Evolutionary conservation across 64 coral and sea anemone species (phyloP), one percentile per base, ranked within the genome.

Genomic region (Exaiptasia diaphana): DNA sequence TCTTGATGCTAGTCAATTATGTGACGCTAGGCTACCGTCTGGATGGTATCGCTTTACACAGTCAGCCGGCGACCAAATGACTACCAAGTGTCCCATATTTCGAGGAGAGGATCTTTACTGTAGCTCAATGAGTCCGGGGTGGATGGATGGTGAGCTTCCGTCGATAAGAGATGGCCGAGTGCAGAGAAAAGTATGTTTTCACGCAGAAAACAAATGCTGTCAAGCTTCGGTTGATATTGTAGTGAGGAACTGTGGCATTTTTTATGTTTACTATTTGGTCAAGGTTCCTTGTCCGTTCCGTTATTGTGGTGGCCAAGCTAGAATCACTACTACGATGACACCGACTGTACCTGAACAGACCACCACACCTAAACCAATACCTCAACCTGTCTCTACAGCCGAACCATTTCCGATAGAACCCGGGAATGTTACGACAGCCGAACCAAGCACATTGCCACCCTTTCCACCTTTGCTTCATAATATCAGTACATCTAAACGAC

Each of bases 31-130:
- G 38, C 13, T 93, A 17, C 58, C 83, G 0, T 76, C 86, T 13
- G 90, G 90, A 20, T 93, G 90, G 90, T 93, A 93, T 56, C 83
- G 90, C 43, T 82, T 93, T 27, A 55, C 90, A 36, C 48, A 83
- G 1, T 63, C 57, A 48, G 81, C 10, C 34, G 90, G 90, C 1
- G 71, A 50, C 25, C 21, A 74, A n/a, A 84, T 84, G 81, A 38
- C 68, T 1, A 43, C 38, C 0, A 24, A 24, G 13, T 84, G 81
- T 18, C n/a, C n/a, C n/a, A n/a, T n/a, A n/a, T n/a, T n/a, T n/a
- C n/a, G n/a, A n/a, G 81, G 71, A 12, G 1, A 46, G 23, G 14
- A 59, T 3, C 31, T 53, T n/a, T 53, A 70, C 64, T 81, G 77
- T 8, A 45, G 77, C 5, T 14, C 77, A 4, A 30, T 46, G 30